Base-by-base conservation (phyloP, 2,797 vertebrate species). In the Gymnodraco acuticeps region DNA sequence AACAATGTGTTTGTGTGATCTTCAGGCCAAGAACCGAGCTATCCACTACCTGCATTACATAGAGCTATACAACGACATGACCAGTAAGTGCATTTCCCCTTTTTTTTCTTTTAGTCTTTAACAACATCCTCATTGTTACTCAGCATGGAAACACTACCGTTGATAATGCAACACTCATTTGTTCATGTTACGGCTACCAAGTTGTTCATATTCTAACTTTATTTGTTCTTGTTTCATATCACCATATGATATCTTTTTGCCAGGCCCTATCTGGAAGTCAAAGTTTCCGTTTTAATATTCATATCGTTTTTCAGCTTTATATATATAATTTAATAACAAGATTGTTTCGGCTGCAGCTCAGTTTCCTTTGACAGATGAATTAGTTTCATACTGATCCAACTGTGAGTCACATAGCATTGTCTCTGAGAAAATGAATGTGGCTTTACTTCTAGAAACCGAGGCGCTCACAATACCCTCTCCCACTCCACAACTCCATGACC, bases 11-110 rank as follows among this genome's bases (percentile, higher is more conserved):
- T 31, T 56, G 5, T 73, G 31, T 85, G 10, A 64, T 27, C 62
- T 68, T 15, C 83, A 99, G 98, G 98, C 98, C 62, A 99, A 98
- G 93, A 99, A 99, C 91, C 93, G 93, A 95, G 98, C 98, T 1
- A 79, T 97, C 67, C 95, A 92, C 70, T 95, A 95, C 90, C 87
- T 99, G 68, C 94, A 96, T 78, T 97, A 95, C 9, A 93, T 98
- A 63, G 97, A 99, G 8, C 86, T 94, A 64, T 98, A 95, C 77
- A 95, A 98, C 81, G 79, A 95, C 89, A 96, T 96, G 78, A 98
- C 97, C 73, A 96, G 98, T 99, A 91, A 97, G 98, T 96, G 16
- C 27, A 1, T 38, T 5, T n/a, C n/a, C 12, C 0, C 9, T 14
- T 27, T 20, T 14, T 14, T 23, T 19, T 14, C 1, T 12, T 42